These are phyloP conservation scores for Phaonia tiefii DNA, from an alignment of 2,888 invertebrate genomes.

Conservation along the genomic window DNA sequence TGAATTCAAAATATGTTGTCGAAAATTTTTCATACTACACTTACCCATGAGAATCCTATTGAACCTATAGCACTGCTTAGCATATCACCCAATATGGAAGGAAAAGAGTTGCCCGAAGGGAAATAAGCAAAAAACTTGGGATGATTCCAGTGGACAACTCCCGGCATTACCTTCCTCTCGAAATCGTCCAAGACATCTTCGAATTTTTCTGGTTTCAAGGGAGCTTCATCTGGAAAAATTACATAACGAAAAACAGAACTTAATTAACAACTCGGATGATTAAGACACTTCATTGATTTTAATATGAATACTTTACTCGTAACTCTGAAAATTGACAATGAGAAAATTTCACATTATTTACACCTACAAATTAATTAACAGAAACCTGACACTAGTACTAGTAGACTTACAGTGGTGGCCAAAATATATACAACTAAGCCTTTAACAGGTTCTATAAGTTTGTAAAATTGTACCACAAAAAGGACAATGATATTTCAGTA, in stretches of 20 bases:
- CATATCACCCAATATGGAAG: slow-evolving; percentile 95
- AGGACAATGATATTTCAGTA: too few species aligned
- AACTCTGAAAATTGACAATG: slow-evolving; percentile 20
- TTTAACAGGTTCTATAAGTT: too few species aligned
- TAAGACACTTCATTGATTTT: slow-evolving; percentile 2
- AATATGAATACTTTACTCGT: slow-evolving; percentile 46
- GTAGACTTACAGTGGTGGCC: too few species aligned
- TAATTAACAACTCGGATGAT: background rate
- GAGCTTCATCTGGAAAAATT: slow-evolving; percentile 83
- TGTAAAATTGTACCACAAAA: too few species aligned
- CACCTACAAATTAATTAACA: slow-evolving; percentile 46
- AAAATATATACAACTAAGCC: too few species aligned
- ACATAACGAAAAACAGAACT: too few species aligned
- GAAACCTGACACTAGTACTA: too few species aligned
- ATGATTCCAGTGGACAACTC: slow-evolving; percentile 96
- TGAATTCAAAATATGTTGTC: too few species aligned
- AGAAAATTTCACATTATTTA: slow-evolving; percentile 38
- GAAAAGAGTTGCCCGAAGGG: slow-evolving; percentile 94
- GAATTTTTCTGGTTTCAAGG: slow-evolving; percentile 87
- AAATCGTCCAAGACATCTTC: slow-evolving; percentile 89
- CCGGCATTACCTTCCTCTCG: slow-evolving; percentile 89
- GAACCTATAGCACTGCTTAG: slow-evolving; percentile 92
- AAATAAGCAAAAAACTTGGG: slow-evolving; percentile 97
- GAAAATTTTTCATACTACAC: slow-evolving; percentile 34
- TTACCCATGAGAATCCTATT: slow-evolving; percentile 96